Evolutionary conservation across 2,888 invertebrate species (phyloP), one percentile per base, ranked within the genome.

Genomic region (Bugulina stolonifera): DNA sequence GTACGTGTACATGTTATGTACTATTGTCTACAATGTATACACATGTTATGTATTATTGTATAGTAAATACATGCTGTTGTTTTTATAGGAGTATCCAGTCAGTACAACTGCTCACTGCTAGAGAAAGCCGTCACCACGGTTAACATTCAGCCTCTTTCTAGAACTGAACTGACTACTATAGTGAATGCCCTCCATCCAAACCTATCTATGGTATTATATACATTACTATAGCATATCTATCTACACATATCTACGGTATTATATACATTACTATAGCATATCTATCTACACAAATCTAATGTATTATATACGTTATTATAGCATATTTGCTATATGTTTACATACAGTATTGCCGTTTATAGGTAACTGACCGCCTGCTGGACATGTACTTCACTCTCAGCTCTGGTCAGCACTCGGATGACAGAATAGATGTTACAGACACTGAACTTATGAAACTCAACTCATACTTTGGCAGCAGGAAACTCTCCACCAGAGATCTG

Each of bases 81-180:
- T n/a, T n/a, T 43, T 43, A 10, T 43, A 43, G 43, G 43, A 18
- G 5, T 43, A 10, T 43, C 43, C 18, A 43, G 43, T 18, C 64
- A 64, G 10, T 14, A 1, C 2, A 64, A 27, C 32, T 64, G 64
- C 32, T 64, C 32, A 32, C 27, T 93, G 54, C 84, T 94, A 58
- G 91, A 93, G 80, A 93, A 93, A 82, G 89, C 93, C 82, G 89
- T 93, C 84, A 88, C 91, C 18, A 91, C 90, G 81, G 89, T 95
- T 54, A 90, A 90, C 76, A 89, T 95, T 1, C 90, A 93, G 76
- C 91, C 93, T 0, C 84, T 95, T 29, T 89, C 91, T 0, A 87
- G 88, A 64, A 85, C 87, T 0, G 95, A 96, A 85, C 86, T 96
- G 0, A 87, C 64, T 14, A 64, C 64, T 27, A 64, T 64, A 14